Percentiles rank a stretch among this genome's conserved stretches.
Evolutionary conservation across 2,113 vertebrate genomes (phyloP).

Genomic region (Myotis yumanensis): DNA sequence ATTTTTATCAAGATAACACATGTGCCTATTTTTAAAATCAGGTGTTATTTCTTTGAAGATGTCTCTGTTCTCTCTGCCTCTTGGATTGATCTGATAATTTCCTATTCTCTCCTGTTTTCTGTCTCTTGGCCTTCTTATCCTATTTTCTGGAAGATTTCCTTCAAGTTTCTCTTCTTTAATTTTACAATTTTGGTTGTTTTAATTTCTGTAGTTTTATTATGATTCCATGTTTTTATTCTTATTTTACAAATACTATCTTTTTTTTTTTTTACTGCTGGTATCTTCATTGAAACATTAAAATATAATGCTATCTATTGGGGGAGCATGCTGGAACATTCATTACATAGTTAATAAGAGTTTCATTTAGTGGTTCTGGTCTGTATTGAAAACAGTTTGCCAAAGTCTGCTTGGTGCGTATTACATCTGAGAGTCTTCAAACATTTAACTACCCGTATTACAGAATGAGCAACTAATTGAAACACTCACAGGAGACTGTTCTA

Average conservation of each 20-base stretch:
- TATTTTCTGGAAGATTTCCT: background rate
- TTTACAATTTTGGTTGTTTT: constrained; percentile 13
- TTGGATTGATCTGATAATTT: background rate
- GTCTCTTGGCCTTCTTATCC: constrained; percentile 9
- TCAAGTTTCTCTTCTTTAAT: constrained; percentile 1
- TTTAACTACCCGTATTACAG: background rate
- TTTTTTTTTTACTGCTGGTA: background rate
- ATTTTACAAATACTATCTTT: background rate
- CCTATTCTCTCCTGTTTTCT: background rate
- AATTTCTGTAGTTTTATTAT: background rate
- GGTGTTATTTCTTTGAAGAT: background rate
- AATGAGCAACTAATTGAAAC: background rate
- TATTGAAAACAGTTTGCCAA: background rate
- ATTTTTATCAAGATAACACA: background rate
- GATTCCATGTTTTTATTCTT: background rate
- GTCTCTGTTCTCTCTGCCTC: background rate
- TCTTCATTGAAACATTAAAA: background rate
- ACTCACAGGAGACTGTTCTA: background rate
- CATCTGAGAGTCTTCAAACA: background rate
- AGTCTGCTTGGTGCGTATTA: background rate
- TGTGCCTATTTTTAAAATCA: constrained; percentile 23
- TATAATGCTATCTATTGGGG: background rate
- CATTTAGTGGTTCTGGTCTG: background rate
- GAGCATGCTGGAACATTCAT: background rate
- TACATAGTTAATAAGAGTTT: background rate